Base-by-base conservation (phyloP, 1,140 invertebrate genomes). In the Charaxes varanes region DNA sequence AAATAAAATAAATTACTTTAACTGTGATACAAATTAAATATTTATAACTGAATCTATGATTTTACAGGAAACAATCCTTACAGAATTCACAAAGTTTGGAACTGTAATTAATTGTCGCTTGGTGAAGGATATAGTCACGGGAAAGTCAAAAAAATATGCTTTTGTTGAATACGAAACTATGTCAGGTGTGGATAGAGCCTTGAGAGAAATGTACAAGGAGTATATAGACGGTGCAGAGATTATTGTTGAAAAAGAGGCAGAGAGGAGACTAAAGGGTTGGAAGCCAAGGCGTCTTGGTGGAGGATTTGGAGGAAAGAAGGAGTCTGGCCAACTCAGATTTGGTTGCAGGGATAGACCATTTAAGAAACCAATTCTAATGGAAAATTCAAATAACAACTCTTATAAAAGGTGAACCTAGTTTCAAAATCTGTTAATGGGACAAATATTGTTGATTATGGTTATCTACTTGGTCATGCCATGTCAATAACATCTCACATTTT, bases 241-340 rank as follows among this genome's bases (percentile, higher is more conserved):
- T 7, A 86, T 91, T 42, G 87, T 97, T 7, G 93, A 96, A 80
- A 86, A 85, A 21, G 90, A 91, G 62, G 86, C 87, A 32, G 87
- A 87, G 52, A 77, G 90, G 42, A 33, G 47, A 2, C 27, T 83
- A 18, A 10, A 21, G 6, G 76, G 93, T 3, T 97, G 94, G 95
- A 89, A 91, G 68, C 94, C 95, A 3, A 84, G 95, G 53, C 82
- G 94, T 66, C 74, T 96, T 4, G 95, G 94, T 14, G 95, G 94
- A 26, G 95, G 94, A 8, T 92, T 96, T 65, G 93, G 94, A 6
- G 95, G 94, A 1, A 90, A 88, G 52, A 96, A 94, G 58, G 92
- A 95, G 73, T 94, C 94, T 2, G 94, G 95, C 0, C 95, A 97
- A 61, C 78, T 96, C 8, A 83, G 94, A 46, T 97, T 96, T 87